Percentiles rank a stretch among this genome's conserved stretches.
Conservation (phyloP, 2,113 vertebrate genomes). For the Tilapia sparmanii region DNA sequence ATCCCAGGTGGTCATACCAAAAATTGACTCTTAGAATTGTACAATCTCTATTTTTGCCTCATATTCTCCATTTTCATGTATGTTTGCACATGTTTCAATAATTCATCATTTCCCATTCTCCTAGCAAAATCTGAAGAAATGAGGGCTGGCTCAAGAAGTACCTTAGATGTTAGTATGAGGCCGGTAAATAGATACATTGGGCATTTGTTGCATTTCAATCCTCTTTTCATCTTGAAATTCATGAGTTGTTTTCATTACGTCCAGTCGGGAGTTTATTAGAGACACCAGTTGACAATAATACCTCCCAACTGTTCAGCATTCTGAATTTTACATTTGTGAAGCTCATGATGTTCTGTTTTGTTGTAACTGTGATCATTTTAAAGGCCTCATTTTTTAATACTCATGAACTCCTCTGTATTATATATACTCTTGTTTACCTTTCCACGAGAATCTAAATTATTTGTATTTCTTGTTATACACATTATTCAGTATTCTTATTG, state of each 20-base stretch:
- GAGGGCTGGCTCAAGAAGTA: not conserved
- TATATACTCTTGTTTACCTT: not conserved
- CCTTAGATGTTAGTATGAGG: not conserved
- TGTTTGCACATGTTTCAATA: not conserved
- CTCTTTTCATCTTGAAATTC: not conserved
- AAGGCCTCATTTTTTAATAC: not conserved
- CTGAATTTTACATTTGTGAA: not conserved
- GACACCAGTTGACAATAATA: not conserved
- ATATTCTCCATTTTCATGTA: not conserved
- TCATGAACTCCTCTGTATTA: not conserved
- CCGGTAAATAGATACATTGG: not conserved
- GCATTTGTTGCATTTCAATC: not conserved
- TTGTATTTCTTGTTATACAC: not conserved
- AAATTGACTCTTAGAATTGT: not conserved
- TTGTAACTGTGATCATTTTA: not conserved
- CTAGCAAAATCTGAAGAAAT: not conserved
- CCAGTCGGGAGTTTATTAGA: not conserved
- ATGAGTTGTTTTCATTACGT: not conserved
- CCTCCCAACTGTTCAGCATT: not conserved
- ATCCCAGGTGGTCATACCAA: not conserved
- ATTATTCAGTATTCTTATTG: not conserved
- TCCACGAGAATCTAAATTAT: not conserved
- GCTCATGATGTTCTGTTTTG: accelerated
- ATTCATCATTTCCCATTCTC: not conserved
- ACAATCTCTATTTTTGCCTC: not conserved